Conservation (phyloP, 2,888 invertebrate species). For the Ormyrus rosae region DNA sequence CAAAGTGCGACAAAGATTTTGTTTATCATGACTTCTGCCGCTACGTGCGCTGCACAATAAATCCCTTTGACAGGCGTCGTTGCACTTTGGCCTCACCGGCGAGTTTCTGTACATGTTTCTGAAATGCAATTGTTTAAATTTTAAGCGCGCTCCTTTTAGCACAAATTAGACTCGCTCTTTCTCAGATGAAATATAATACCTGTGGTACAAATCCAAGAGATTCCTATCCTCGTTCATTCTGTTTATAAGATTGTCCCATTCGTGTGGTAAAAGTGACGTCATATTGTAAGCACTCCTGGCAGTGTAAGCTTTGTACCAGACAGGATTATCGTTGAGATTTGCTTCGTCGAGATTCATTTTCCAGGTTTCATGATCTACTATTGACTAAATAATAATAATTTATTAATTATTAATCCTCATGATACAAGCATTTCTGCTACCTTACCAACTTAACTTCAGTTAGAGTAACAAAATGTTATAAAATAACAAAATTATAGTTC, state of each 20-base stretch:
- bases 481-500: neutral
- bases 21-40: conserved; percentile 41
- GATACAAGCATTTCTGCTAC: too few species aligned
- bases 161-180: neutral
- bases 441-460: too few species aligned
- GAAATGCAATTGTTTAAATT: neutral
- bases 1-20: conserved; percentile 42
- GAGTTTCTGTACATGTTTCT: conserved; percentile 53
- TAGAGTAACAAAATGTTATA: neutral
- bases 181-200: conserved; percentile 15
- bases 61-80: conserved; percentile 8
- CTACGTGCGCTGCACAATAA: conserved; percentile 44
- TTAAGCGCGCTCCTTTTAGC: neutral
- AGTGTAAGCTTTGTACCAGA: conserved; percentile 51
- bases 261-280: conserved; percentile 43
- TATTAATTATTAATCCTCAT: too few species aligned
- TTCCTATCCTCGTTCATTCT: conserved; percentile 19
- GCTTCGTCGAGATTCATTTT: conserved; percentile 54
- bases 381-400: conserved; percentile 18
- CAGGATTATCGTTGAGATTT: conserved; percentile 44
- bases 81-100: conserved; percentile 46
- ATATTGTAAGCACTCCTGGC: conserved; percentile 46
- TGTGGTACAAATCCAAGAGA: conserved; percentile 49
- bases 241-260: conserved; percentile 49
- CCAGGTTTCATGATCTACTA: conserved; percentile 54